Base-by-base conservation (phyloP, 2,797 vertebrate species). In the Pipistrellus pygmaeus region DNA sequence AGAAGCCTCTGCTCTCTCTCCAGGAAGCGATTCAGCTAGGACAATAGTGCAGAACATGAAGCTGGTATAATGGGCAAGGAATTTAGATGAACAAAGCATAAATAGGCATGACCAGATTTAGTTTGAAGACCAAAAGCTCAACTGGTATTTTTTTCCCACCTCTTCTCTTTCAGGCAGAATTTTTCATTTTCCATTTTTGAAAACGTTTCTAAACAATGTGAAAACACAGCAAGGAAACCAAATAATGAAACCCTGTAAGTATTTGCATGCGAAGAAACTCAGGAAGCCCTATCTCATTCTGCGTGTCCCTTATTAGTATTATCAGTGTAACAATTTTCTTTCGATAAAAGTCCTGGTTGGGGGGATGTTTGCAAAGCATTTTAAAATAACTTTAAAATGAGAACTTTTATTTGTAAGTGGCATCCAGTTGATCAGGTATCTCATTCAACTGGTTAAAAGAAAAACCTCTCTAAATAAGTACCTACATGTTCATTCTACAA, bases 201-300 rank as follows among this genome's bases (percentile, higher is more conserved):
- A 97, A 98, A 98, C 96, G 97, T 98, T 96, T 98, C 98, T 96
- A 97, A 97, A 95, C 98, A 98, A 96, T 98, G 98, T 93, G 98
- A 98, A 97, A 98, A 71, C 92, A 97, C 93, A 96, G 94, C 95
- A 96, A 97, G 93, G 88, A 98, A 96, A 91, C 21, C 77, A 5
- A 53, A 95, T 90, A 97, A 98, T 13, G 96, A 98, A 96, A 97
- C 96, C 18, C 20, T 95, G 98, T 98, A 97, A 98, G 98, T 98
- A 97, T 93, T 14, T 57, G 30, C 94, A 90, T 94, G 95, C 88
- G 92, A 86, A 85, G 76, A 92, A 95, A 76, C 3, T 91, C 41
- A 55, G 93, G 69, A 90, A 92, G 69, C 75, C 0, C 0, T 14
- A 57, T 83, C 66, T 78, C 21, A 23, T 95, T 91, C 95, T 93